These are phyloP conservation scores for Vidua macroura DNA, from an alignment of 2,113 vertebrate genomes.

Conservation along the genomic window DNA sequence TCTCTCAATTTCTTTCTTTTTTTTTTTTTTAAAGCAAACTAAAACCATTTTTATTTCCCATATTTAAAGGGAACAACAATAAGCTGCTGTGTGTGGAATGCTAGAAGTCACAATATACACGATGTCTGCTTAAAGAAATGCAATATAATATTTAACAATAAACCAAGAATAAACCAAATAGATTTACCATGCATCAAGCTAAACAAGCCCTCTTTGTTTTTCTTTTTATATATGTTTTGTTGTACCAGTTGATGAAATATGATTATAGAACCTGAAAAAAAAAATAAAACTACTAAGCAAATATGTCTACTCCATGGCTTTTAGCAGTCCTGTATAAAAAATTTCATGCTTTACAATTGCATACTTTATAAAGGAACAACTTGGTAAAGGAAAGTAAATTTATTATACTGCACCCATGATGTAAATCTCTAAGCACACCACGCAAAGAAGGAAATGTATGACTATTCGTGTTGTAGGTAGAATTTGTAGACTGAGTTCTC, in stretches of 20 bases:
- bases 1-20: neutral
- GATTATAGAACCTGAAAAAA: constrained; percentile 72
- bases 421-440: constrained; percentile 47
- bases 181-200: constrained; percentile 63
- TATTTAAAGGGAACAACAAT: constrained; percentile 81
- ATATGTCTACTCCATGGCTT: constrained; percentile 63
- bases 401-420: constrained; percentile 24
- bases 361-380: constrained; percentile 43
- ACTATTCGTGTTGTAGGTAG: neutral
- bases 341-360: constrained; percentile 53
- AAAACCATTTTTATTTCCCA: constrained; percentile 69
- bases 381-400: constrained; percentile 42
- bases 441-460: neutral
- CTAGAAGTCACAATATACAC: constrained; percentile 73
- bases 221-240: constrained; percentile 62
- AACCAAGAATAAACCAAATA: constrained; percentile 70
- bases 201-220: constrained; percentile 65
- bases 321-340: constrained; percentile 44
- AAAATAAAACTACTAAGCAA: constrained; percentile 77
- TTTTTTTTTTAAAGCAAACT: constrained; percentile 41
- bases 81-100: constrained; percentile 76
- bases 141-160: constrained; percentile 78
- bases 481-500: neutral
- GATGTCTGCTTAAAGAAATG: constrained; percentile 74
- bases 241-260: constrained; percentile 73